These are phyloP conservation scores for Andrena praecox DNA, from an alignment of 2,888 invertebrate genomes.

Conservation along the genomic window DNA sequence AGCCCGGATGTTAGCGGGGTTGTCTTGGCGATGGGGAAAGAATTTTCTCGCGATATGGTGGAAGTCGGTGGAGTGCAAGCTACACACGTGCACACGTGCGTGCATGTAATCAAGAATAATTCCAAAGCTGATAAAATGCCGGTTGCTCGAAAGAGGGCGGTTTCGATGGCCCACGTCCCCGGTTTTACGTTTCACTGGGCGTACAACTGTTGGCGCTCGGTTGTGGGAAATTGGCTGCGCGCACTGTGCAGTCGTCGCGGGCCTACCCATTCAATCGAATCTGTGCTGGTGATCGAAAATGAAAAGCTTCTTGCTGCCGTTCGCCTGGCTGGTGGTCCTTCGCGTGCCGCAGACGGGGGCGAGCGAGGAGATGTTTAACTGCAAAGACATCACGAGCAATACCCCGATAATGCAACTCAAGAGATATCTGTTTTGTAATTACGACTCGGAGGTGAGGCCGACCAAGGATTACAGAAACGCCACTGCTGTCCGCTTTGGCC, in stretches of 20 bases:
- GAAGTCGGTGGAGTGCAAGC: too few species aligned
- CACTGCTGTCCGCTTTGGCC: conserved; percentile 86
- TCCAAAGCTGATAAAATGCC: conserved; percentile 29
- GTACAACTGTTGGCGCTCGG: conserved; percentile 44
- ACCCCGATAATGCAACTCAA: conserved; percentile 82
- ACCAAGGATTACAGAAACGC: conserved; percentile 85
- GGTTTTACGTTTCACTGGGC: conserved; percentile 70
- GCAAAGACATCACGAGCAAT: conserved; percentile 70
- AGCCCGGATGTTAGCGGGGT: too few species aligned
- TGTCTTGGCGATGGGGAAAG: too few species aligned
- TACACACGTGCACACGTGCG: too few species aligned
- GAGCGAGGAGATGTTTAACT: conserved; percentile 19
- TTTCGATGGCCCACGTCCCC: conserved; percentile 24
- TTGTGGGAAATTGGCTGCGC: conserved; percentile 7
- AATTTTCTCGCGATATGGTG: too few species aligned
- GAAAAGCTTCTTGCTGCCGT: conserved; percentile 7
- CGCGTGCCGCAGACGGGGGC: neutral
- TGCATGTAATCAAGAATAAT: conserved; percentile 1
- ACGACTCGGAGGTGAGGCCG: conserved; percentile 84
- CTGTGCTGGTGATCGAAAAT: conserved; percentile 23
- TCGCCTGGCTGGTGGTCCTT: conserved; percentile 13
- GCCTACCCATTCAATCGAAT: conserved; percentile 19
- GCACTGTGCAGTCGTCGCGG: conserved; percentile 22
- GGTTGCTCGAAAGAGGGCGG: conserved; percentile 59
- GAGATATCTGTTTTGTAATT: conserved; percentile 86